Percentiles rank a stretch among this genome's conserved stretches.
Evolutionary conservation across 2,888 invertebrate genomes (phyloP).

Genomic region (Sussaba pulchella): DNA sequence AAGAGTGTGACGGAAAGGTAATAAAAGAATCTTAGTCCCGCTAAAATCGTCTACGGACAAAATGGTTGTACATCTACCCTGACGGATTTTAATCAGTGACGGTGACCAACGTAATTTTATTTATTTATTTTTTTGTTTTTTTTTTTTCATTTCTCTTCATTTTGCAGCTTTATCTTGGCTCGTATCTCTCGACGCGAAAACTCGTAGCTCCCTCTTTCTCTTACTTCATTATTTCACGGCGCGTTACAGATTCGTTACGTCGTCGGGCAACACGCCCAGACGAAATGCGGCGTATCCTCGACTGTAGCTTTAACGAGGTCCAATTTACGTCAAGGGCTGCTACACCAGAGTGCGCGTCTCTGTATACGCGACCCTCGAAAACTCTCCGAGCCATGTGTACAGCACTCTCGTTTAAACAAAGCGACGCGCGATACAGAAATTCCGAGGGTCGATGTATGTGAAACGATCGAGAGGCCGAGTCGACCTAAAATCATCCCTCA

Average conservation of each 20-base stretch:
- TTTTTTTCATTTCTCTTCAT: constrained; percentile 35
- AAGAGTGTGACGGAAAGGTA: constrained; percentile 25
- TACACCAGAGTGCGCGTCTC: constrained; percentile 47
- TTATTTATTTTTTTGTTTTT: background rate
- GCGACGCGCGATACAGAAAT: constrained; percentile 28
- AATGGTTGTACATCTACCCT: constrained; percentile 15
- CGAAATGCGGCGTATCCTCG: constrained; percentile 53
- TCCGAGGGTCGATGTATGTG: constrained; percentile 11
- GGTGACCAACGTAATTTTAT: constrained; percentile 15
- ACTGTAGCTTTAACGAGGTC: constrained; percentile 62
- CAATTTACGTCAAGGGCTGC: constrained; percentile 61
- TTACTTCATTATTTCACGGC: constrained; percentile 65
- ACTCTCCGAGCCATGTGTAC: constrained; percentile 22
- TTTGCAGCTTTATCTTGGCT: constrained; percentile 57
- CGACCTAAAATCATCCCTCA: background rate
- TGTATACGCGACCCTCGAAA: constrained; percentile 49
- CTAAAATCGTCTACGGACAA: constrained; percentile 26
- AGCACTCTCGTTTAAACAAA: constrained; percentile 37
- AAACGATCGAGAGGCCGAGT: background rate
- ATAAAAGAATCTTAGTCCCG: constrained; percentile 40
- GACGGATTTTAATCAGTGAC: constrained; percentile 57
- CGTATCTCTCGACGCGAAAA: constrained; percentile 37
- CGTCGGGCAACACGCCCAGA: constrained; percentile 62
- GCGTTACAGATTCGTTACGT: constrained; percentile 65
- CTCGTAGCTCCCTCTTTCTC: constrained; percentile 45